Percentiles rank a stretch among this genome's conserved stretches.
Conservation (phyloP, 2,797 vertebrate genomes). For the Psittacula derbiana region DNA sequence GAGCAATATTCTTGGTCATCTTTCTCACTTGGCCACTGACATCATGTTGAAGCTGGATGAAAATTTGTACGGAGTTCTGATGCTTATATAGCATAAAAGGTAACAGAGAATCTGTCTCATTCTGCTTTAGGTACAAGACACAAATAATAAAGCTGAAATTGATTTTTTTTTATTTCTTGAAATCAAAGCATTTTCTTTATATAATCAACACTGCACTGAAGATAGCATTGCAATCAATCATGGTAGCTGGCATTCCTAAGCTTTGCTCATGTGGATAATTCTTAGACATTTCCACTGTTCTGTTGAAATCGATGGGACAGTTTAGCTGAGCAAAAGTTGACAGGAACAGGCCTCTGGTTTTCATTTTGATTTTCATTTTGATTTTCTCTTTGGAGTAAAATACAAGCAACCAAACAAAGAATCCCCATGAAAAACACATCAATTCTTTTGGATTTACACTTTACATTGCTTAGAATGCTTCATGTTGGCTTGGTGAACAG, state of each 20-base stretch:
- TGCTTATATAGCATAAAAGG: neutral
- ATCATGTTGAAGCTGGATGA: neutral
- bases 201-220: neutral
- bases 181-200: constrained; percentile 1
- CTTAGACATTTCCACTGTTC: neutral
- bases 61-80: neutral
- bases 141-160: constrained; percentile 14
- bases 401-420: neutral
- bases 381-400: constrained; percentile 14
- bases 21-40: neutral
- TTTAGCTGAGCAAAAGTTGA: neutral
- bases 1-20: neutral
- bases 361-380: neutral
- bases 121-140: neutral
- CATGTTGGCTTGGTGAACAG: neutral
- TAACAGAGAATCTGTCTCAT: neutral
- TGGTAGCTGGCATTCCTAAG: neutral
- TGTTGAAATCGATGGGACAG: neutral
- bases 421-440: neutral
- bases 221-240: neutral
- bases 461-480: neutral
- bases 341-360: neutral
- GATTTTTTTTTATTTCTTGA: neutral
- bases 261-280: neutral
- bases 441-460: neutral